A percentile compares a stretch with the other conserved stretches of the same genome.
These are phyloP conservation scores for Pollenia angustigena DNA, from an alignment of 2,888 invertebrate genomes.

Conservation along the genomic window DNA sequence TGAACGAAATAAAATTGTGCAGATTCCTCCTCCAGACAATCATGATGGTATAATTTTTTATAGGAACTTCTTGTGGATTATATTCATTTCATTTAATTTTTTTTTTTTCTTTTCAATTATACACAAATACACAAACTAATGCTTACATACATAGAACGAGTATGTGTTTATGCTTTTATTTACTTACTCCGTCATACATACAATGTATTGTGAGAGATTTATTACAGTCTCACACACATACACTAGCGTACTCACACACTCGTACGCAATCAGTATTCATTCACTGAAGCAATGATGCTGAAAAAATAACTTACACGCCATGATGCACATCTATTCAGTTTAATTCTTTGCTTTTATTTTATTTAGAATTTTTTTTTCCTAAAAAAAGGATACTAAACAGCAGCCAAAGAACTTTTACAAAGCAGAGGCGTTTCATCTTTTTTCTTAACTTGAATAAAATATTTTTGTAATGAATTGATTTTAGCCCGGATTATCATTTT, in stretches of 20 bases:
- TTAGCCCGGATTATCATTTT: too few relatives aligned
- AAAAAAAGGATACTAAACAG: slow-evolving; percentile 22
- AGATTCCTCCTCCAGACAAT: slow-evolving; percentile 33
- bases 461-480: too few relatives aligned
- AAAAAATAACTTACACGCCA: slow-evolving; percentile 74
- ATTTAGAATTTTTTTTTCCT: slow-evolving; percentile 9
- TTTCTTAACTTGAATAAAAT: too few relatives aligned
- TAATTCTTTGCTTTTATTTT: slow-evolving; percentile 49
- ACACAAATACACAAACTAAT: background rate
- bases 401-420: slow-evolving; percentile 5
- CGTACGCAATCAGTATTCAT: slow-evolving; percentile 37
- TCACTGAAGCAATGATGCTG: slow-evolving; percentile 73
- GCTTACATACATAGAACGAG: background rate
- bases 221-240: background rate
- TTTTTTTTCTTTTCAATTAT: slow-evolving; percentile 15
- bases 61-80: slow-evolving; percentile 28
- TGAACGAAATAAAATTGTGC: slow-evolving; percentile 24
- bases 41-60: slow-evolving; percentile 35
- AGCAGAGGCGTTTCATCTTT: slow-evolving; percentile 3
- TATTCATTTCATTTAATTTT: background rate
- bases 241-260: background rate
- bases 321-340: slow-evolving; percentile 63
- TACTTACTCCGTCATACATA: background rate
- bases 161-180: background rate
- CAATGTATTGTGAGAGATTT: slow-evolving; percentile 44